Evolutionary conservation across 2,797 vertebrate species (phyloP), one percentile per base, ranked within the genome.

Genomic region (Falco columbarius): DNA sequence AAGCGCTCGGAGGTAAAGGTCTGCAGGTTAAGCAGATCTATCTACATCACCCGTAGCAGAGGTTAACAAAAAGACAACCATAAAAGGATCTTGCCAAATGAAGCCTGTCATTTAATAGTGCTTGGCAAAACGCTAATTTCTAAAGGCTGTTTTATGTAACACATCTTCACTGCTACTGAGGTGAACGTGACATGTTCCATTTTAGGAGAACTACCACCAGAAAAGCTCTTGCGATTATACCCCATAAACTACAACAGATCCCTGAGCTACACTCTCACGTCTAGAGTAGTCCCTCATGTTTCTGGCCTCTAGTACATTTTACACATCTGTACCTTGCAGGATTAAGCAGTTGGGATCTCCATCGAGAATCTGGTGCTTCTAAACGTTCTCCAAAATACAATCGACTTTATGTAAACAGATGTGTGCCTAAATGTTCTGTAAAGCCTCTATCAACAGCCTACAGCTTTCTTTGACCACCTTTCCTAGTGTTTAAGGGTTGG

Each of bases 131-230:
- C 0, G 0, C 16, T 20, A 9, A 7, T 56, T 42, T 72, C 38
- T 70, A 21, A 72, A 81, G 10, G 27, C 6, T 38, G 2, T 12
- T 84, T 52, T 54, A 10, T 19, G 14, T 61, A 59, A 26, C 27
- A 6, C 14, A 18, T 10, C 15, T 21, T 63, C 36, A 8, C 32
- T 47, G 46, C 30, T 62, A 7, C 59, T 11, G 49, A 1, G 0
- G 0, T 3, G 15, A 47, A 51, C 1, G 3, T 9, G 14, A 20
- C 22, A 23, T 2, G 2, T 38, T 46, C 40, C 11, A 6, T 12
- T 42, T 84, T 7, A 42, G 30, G 14, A 14, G 1, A 56, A 34
- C 46, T 9, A 16, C 3, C 27, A 24, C 12, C 21, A 42, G 30
- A 72, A 79, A 29, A 47, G 0, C 6, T 32, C 38, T 3, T 3